Conservation (phyloP, 2,888 invertebrate genomes). For the Drosophila borealis region DNA sequence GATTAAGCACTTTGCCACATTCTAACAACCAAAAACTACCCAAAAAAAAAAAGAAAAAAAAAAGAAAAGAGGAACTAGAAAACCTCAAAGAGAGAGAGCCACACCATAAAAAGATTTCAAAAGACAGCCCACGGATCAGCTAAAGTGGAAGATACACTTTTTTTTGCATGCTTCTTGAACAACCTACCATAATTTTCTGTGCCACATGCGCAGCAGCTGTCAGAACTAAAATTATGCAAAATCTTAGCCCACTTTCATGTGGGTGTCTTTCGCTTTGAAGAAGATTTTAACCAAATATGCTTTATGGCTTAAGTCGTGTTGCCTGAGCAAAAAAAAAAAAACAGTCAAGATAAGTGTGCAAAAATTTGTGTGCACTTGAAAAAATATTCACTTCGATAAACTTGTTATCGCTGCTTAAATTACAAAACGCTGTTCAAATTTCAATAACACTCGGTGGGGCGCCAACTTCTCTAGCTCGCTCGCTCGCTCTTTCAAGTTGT, state of each 20-base stretch:
- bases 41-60: slow-evolving; percentile 31
- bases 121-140: slow-evolving; percentile 49
- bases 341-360: slow-evolving; percentile 6
- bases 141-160: slow-evolving; percentile 16
- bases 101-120: slow-evolving; percentile 55
- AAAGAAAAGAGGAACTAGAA: slow-evolving; percentile 25
- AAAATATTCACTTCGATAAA: slow-evolving; percentile 47
- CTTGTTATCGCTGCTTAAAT: slow-evolving; percentile 59
- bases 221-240: background rate
- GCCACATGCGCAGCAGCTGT: slow-evolving; percentile 60
- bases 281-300: slow-evolving; percentile 6
- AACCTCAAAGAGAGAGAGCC: slow-evolving; percentile 35
- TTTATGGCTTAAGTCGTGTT: slow-evolving; percentile 40
- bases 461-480: slow-evolving; percentile 43
- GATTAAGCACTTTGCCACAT: slow-evolving; percentile 53
- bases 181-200: slow-evolving; percentile 27
- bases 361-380: slow-evolving; percentile 23
- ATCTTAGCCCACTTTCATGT: slow-evolving; percentile 26
- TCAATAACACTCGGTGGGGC: slow-evolving; percentile 54
- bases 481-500: slow-evolving; percentile 19
- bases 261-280: slow-evolving; percentile 34
- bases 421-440: slow-evolving; percentile 61
- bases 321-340: slow-evolving; percentile 1
- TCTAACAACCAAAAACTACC: slow-evolving; percentile 20
- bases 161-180: slow-evolving; percentile 31